These are phyloP conservation scores for Alosa alosa DNA, from an alignment of 2,113 vertebrate genomes.

Conservation along the genomic window DNA sequence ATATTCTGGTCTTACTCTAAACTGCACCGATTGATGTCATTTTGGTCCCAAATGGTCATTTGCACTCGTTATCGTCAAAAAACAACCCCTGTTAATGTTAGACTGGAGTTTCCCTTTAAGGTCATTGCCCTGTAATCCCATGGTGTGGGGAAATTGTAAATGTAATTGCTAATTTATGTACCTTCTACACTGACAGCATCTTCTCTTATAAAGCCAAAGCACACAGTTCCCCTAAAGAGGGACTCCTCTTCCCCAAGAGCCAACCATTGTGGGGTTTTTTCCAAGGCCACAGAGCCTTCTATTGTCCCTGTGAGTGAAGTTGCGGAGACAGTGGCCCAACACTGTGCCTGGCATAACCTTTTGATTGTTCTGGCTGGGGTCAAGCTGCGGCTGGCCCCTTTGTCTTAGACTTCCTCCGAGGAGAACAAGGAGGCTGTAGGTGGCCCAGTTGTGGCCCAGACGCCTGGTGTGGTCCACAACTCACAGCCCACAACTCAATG, in stretches of 20 bases:
- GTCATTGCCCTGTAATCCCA: no score
- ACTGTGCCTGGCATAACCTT: conserved; percentile 68
- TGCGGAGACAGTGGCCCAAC: conserved; percentile 55
- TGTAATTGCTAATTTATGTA: background rate
- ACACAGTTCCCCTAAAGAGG: background rate
- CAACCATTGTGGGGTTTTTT: conserved; percentile 17
- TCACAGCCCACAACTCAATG: background rate
- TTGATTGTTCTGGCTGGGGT: conserved; percentile 71
- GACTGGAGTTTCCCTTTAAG: no score
- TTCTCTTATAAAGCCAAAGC: background rate
- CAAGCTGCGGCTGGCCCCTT: conserved; percentile 70
- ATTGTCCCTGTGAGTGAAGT: conserved; percentile 62
- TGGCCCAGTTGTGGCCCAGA: conserved; percentile 47
- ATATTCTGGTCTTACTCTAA: no score
- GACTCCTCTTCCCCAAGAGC: background rate
- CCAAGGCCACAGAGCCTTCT: conserved; percentile 46
- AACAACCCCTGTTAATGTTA: no score
- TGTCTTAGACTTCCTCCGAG: conserved; percentile 66
- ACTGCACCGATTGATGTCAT: no score
- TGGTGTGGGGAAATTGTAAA: no score
- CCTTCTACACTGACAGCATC: background rate
- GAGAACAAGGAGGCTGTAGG: conserved; percentile 46
- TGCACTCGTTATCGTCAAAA: no score
- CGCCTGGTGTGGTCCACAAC: conserved; percentile 43
- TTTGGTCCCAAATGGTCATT: no score